A percentile compares a stretch with the other conserved stretches of the same genome.
Evolutionary conservation across 2,888 invertebrate species (phyloP).

Genomic region (Chrysina gloriosa): DNA sequence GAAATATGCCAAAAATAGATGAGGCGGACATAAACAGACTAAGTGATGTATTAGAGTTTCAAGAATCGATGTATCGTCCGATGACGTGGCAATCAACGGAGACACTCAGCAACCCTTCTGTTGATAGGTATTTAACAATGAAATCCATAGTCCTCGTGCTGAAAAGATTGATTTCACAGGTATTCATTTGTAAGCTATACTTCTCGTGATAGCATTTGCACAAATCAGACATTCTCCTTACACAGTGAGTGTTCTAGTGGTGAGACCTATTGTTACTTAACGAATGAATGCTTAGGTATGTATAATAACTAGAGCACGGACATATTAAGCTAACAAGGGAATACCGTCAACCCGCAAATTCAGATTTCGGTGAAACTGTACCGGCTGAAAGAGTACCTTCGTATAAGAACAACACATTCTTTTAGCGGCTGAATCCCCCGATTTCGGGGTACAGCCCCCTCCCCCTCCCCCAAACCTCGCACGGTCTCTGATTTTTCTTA

Average conservation of each 20-base stretch:
- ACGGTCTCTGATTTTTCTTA: too few species aligned
- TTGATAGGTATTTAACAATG: conserved; percentile 15
- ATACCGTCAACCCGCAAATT: too few species aligned
- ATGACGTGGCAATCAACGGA: conserved; percentile 48
- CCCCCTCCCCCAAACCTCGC: too few species aligned
- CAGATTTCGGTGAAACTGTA: too few species aligned
- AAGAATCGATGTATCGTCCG: conserved; percentile 50
- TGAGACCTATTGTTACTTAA: conserved; percentile 40
- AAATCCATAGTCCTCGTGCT: not conserved
- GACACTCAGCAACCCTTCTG: conserved; percentile 40
- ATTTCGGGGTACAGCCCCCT: too few species aligned
- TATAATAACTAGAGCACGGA: not conserved
- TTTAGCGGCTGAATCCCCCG: too few species aligned
- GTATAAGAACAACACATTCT: too few species aligned
- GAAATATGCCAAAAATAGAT: conserved; percentile 54
- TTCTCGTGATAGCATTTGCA: conserved; percentile 37
- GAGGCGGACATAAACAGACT: conserved; percentile 52
- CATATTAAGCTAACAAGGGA: not conserved
- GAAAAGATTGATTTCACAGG: conserved; percentile 23
- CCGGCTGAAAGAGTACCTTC: too few species aligned
- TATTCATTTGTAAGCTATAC: conserved; percentile 35
- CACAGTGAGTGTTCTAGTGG: conserved; percentile 35
- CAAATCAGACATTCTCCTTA: conserved; percentile 25
- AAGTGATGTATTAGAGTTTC: conserved; percentile 58
- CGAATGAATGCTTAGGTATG: conserved; percentile 46